phyloP scores from a whole-genome alignment of 2,888 invertebrate genomes.

The Leptopterna dolabrata region DNA sequence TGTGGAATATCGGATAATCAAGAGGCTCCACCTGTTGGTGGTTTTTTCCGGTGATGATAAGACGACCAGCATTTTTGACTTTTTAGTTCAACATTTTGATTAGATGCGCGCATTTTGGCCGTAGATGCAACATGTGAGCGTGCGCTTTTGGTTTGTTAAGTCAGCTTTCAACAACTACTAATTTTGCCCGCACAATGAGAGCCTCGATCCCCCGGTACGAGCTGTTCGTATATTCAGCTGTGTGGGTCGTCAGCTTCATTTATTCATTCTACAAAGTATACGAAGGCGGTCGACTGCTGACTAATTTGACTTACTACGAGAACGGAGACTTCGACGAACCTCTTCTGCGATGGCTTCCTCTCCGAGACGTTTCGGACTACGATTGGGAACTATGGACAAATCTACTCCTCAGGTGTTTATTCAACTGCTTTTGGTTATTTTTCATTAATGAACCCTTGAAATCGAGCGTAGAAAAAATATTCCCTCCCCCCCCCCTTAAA shows the following conservation, averaged over 20 bases:
- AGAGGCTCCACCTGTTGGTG: too few species aligned
- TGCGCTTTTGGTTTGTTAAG: neutral
- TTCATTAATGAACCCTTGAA: too few species aligned
- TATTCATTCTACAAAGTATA: constrained; percentile 48
- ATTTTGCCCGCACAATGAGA: neutral
- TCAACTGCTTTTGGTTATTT: too few species aligned
- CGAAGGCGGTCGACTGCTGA: constrained; percentile 22
- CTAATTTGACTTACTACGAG: neutral
- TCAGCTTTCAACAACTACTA: neutral
- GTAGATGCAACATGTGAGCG: too few species aligned
- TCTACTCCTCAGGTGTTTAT: constrained; percentile 66
- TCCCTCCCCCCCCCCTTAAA: too few species aligned
- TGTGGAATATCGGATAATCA: too few species aligned
- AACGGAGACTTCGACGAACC: neutral
- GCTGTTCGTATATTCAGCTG: neutral
- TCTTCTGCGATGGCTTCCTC: neutral
- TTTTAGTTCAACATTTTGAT: too few species aligned
- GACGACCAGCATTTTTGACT: too few species aligned
- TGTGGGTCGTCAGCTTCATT: constrained; percentile 44
- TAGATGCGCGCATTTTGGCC: too few species aligned
- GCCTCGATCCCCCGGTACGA: constrained; percentile 32
- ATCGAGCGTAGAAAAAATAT: too few species aligned
- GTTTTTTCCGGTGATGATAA: too few species aligned
- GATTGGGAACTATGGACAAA: constrained; percentile 79
- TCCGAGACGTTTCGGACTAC: constrained; percentile 76